A percentile compares a stretch with the other conserved stretches of the same genome.
phyloP scores from a whole-genome alignment of 2,797 vertebrate genomes.

The Cirrhinus mrigala region DNA sequence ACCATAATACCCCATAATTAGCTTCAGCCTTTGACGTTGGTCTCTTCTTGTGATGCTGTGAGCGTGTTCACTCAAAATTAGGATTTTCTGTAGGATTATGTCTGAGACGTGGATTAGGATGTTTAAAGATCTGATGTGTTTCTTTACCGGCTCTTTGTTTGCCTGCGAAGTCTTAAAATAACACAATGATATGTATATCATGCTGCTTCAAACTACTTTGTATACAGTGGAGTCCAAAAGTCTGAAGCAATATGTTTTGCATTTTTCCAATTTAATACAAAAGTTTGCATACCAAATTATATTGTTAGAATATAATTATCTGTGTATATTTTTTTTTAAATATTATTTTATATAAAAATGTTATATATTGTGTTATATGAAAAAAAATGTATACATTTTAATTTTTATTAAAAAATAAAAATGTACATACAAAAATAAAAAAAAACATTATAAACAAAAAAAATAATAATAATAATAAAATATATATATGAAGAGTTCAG shows the following conservation, averaged over 20 bases:
- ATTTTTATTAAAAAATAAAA: too few relatives aligned
- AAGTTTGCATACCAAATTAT: background rate
- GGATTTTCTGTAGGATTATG: slow-evolving; percentile 34
- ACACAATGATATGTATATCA: background rate
- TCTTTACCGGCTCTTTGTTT: slow-evolving; percentile 11
- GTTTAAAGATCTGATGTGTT: slow-evolving; percentile 10
- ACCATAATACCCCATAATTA: slow-evolving; percentile 50
- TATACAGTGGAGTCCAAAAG: background rate
- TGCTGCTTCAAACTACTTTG: background rate
- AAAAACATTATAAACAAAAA: too few relatives aligned
- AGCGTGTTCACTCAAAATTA: slow-evolving; percentile 6
- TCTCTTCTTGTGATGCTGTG: slow-evolving; percentile 30
- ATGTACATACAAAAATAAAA: too few relatives aligned
- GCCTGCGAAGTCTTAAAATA: slow-evolving; percentile 18
- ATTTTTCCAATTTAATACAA: background rate
- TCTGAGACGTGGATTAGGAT: slow-evolving; percentile 44
- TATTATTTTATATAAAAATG: too few relatives aligned
- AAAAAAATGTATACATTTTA: too few relatives aligned
- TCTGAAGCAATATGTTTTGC: background rate
- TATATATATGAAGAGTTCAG: too few relatives aligned
- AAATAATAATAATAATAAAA: too few relatives aligned
- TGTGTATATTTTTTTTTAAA: background rate
- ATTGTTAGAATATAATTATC: background rate
- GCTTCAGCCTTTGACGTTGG: slow-evolving; percentile 17
- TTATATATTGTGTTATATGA: too few relatives aligned